Conservation (phyloP, 1,140 invertebrate genomes). For the Lineus longissimus region DNA sequence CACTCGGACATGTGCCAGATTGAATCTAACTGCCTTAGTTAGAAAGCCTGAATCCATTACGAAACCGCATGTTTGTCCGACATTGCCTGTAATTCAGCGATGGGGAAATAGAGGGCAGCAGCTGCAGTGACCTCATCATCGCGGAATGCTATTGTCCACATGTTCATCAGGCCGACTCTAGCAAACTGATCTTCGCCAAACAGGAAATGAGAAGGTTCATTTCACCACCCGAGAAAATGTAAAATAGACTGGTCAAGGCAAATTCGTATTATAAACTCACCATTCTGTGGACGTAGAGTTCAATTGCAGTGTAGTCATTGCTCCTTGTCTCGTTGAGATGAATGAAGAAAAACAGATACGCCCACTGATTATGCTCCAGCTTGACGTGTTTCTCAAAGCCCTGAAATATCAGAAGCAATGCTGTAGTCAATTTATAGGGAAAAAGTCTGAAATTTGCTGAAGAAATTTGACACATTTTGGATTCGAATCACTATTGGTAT, state of each 20-base stretch:
- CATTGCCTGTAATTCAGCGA: too few relatives aligned
- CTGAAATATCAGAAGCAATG: slow-evolving; percentile 22
- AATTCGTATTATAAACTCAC: slow-evolving; percentile 29
- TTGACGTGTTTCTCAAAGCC: slow-evolving; percentile 48
- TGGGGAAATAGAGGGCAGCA: too few relatives aligned
- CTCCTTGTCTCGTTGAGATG: slow-evolving; percentile 43
- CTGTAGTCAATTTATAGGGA: not conserved
- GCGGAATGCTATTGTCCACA: too few relatives aligned
- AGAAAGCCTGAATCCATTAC: too few relatives aligned
- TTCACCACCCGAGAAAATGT: not conserved
- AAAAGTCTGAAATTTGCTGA: not conserved
- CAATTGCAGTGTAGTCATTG: slow-evolving; percentile 47
- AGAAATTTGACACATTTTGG: not conserved
- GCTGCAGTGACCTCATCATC: too few relatives aligned
- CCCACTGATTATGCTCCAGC: slow-evolving; percentile 48
- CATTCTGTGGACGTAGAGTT: slow-evolving; percentile 41
- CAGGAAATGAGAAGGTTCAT: not conserved
- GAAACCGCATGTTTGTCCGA: too few relatives aligned
- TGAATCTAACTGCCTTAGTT: too few relatives aligned
- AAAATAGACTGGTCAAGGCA: not conserved
- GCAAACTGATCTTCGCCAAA: too few relatives aligned
- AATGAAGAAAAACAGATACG: slow-evolving; percentile 51
- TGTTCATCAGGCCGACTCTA: too few relatives aligned
- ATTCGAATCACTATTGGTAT: not conserved
- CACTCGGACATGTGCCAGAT: too few relatives aligned